Percentiles rank a stretch among this genome's conserved stretches.
phyloP scores from a whole-genome alignment of 2,797 vertebrate genomes.

The Anguilla obscura region DNA sequence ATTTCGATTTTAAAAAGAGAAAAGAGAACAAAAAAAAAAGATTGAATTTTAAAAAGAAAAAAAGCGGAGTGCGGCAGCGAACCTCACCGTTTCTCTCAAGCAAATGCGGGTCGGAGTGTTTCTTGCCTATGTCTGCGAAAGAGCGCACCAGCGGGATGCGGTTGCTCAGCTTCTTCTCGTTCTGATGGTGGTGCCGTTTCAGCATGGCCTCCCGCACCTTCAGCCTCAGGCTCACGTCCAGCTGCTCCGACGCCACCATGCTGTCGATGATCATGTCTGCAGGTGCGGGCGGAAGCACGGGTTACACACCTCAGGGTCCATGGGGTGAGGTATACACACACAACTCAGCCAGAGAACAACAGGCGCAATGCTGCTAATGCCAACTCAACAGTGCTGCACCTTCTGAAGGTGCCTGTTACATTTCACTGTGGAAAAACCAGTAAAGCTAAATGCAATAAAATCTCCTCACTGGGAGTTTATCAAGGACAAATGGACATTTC shows the following conservation, averaged over 20 bases:
- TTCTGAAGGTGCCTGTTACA: not conserved
- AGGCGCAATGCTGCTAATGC: not conserved
- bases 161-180: slow-evolving; percentile 79
- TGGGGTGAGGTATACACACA: not conserved
- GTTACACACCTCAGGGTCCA: not conserved
- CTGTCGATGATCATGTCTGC: slow-evolving; percentile 83
- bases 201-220: slow-evolving; percentile 77
- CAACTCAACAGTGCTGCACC: not conserved
- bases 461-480: not conserved
- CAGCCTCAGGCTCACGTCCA: slow-evolving; percentile 75
- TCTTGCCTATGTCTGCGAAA: slow-evolving; percentile 87
- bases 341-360: not conserved
- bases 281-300: not conserved
- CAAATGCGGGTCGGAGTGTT: slow-evolving; percentile 86
- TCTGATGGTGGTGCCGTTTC: slow-evolving; percentile 81
- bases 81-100: slow-evolving; percentile 85
- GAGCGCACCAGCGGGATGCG: slow-evolving; percentile 81
- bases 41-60: not conserved
- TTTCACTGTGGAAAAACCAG: not conserved
- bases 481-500: not conserved
- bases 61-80: not conserved
- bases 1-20: not conserved
- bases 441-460: not conserved
- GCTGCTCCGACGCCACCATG: slow-evolving; percentile 78
- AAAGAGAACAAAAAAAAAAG: not conserved